Conservation (phyloP, 2,888 invertebrate species). For the Cyaniris semiargus region DNA sequence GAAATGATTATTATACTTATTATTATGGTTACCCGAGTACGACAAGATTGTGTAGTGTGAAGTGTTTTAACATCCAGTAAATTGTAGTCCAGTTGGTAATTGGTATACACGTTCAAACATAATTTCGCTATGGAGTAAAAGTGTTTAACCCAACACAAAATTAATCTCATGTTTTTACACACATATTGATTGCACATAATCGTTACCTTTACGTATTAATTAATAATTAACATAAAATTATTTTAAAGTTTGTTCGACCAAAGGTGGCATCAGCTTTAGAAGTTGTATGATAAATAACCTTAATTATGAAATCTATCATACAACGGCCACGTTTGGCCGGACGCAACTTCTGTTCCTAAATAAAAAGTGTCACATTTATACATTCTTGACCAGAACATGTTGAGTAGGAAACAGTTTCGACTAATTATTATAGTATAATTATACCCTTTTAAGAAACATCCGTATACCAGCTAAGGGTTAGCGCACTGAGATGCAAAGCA, state of each 20-base stretch:
- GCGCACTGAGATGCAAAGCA: background rate
- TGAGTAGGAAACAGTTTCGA: background rate
- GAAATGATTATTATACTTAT: background rate
- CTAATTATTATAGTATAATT: constrained; percentile 1
- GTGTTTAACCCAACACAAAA: background rate
- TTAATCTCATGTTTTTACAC: background rate
- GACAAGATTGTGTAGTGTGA: background rate
- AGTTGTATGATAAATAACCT: background rate
- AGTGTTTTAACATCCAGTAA: background rate
- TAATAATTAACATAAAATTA: constrained; percentile 1
- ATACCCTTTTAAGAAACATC: constrained; percentile 35
- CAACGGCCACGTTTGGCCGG: background rate
- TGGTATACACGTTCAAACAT: background rate
- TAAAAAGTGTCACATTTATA: constrained; percentile 17
- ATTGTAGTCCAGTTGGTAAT: background rate
- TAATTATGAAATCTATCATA: background rate
- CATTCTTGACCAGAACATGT: constrained; percentile 13
- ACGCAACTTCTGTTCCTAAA: background rate
- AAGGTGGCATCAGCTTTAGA: background rate
- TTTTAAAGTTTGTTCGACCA: background rate
- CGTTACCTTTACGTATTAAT: background rate
- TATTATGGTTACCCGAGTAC: background rate
- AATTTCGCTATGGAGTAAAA: background rate
- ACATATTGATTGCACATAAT: background rate
- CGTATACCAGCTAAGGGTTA: constrained; percentile 70